Percentiles rank a stretch among this genome's conserved stretches.
Conservation (phyloP, 2,888 invertebrate species). For the Polyommatus iphigenia region DNA sequence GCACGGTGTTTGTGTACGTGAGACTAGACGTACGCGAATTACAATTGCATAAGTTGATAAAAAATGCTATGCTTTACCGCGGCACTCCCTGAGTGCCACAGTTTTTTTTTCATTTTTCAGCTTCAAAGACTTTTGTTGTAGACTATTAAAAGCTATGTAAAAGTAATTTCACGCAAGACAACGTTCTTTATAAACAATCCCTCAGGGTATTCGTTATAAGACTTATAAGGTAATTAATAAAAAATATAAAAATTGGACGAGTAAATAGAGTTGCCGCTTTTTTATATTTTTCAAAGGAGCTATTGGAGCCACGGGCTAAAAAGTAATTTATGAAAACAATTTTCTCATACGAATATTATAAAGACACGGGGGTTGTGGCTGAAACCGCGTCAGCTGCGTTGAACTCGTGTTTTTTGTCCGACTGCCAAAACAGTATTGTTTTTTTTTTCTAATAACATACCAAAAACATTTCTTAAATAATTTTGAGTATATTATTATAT, state of each 20-base stretch:
- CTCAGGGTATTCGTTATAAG: constrained; percentile 1
- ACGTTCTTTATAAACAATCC: constrained; percentile 13
- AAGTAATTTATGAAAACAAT: constrained; percentile 28
- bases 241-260: constrained; percentile 18
- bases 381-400: not conserved
- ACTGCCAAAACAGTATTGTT: not conserved
- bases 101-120: not conserved
- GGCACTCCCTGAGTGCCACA: too few relatives aligned
- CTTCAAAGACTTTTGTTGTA: not conserved
- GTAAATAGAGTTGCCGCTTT: constrained; percentile 22
- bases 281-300: constrained; percentile 26
- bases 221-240: constrained; percentile 18
- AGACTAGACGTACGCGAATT: too few relatives aligned
- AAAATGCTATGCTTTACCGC: too few relatives aligned
- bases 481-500: too few relatives aligned
- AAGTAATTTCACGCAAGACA: constrained; percentile 3
- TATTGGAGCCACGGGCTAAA: constrained; percentile 27
- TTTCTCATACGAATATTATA: constrained; percentile 18
- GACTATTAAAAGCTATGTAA: not conserved
- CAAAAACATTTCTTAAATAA: too few relatives aligned
- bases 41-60: too few relatives aligned
- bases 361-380: not conserved
- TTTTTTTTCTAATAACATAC: not conserved
- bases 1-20: too few relatives aligned
- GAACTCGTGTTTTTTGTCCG: not conserved